These are phyloP conservation scores for Electrona antarctica DNA, from an alignment of 2,113 vertebrate species.

Conservation along the genomic window DNA sequence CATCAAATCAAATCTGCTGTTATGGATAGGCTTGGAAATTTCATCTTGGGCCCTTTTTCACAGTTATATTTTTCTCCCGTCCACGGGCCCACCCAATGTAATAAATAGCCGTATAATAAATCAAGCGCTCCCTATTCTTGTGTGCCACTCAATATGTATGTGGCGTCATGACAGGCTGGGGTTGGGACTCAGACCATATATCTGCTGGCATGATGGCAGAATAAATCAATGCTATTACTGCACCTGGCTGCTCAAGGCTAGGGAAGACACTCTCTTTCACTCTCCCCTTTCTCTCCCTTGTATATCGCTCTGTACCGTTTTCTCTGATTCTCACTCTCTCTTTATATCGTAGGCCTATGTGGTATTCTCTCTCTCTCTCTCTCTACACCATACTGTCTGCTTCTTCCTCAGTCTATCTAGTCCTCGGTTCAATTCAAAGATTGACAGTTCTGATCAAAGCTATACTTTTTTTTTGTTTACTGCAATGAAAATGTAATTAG, in stretches of 20 bases:
- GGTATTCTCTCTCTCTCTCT: no score
- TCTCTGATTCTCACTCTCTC: conserved; percentile 30
- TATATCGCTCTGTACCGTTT: neutral
- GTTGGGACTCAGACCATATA: conserved; percentile 62
- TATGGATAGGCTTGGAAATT: conserved; percentile 38
- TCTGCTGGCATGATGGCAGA: conserved; percentile 67
- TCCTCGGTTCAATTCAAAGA: no score
- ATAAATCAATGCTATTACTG: conserved; percentile 77
- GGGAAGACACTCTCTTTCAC: conserved; percentile 32
- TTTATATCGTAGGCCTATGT: neutral
- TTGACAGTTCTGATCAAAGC: no score
- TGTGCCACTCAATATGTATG: conserved; percentile 64
- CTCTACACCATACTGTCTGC: no score
- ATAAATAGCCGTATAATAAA: conserved; percentile 74
- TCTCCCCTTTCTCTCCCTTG: neutral
- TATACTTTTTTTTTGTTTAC: no score
- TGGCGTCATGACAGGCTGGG: conserved; percentile 53
- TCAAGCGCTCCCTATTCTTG: conserved; percentile 56
- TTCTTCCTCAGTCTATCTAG: no score
- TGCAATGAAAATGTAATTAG: no score
- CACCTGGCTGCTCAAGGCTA: conserved; percentile 63
- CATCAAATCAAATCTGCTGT: conserved; percentile 34
- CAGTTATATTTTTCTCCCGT: conserved; percentile 15
- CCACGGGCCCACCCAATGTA: conserved; percentile 30
- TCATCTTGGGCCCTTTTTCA: conserved; percentile 30